Base-by-base conservation (phyloP, 92 coral and sea anemone species). In the Siderastrea radians region DNA sequence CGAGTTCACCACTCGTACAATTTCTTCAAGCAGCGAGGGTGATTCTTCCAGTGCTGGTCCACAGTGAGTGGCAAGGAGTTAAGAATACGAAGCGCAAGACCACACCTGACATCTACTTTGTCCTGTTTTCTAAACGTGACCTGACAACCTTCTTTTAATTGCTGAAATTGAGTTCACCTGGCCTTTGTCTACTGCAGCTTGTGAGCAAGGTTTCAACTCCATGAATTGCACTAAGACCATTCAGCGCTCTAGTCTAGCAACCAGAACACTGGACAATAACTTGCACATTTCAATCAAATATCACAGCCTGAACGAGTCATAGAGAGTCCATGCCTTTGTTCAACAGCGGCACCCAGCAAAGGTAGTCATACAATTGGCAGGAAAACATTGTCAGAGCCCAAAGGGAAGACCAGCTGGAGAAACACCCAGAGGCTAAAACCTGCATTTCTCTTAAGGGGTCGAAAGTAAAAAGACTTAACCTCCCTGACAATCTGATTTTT, bases 121-220 rank as follows among this genome's bases (percentile, higher is more conserved):
- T 49, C 15, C 19, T 79, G 72, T 79, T 79, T 64, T 44, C 72
- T 62, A 64, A 64, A 77, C 81, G 44, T 58, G 81, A 55, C 45
- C 45, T 59, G 16, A 48, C 7, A 75, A 75, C 80, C 60, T 79
- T 61, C 74, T 63, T 62, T 11, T 66, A 49, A 63, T 79, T 62
- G 83, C 72, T 64, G 74, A 79, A 64, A 79, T 79, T 62, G 83
- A 49, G 59, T 64, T 79, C 43, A 63, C 73, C 73, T 64, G 84
- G 84, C 84, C 50, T 48, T 79, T 79, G 74, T 79, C 84, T 16
- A 79, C 84, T 49, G 73, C 84, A 17, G 84, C 48, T 11, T 63
- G 72, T 63, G 74, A 79, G 9, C 72, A 58, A 49, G 84, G 73
- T 47, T 79, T 50, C 63, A 79, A 26, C 52, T 63, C 72, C 7